Base-by-base conservation (phyloP, 2,797 vertebrate genomes). In the Ispidina lecontei region DNA sequence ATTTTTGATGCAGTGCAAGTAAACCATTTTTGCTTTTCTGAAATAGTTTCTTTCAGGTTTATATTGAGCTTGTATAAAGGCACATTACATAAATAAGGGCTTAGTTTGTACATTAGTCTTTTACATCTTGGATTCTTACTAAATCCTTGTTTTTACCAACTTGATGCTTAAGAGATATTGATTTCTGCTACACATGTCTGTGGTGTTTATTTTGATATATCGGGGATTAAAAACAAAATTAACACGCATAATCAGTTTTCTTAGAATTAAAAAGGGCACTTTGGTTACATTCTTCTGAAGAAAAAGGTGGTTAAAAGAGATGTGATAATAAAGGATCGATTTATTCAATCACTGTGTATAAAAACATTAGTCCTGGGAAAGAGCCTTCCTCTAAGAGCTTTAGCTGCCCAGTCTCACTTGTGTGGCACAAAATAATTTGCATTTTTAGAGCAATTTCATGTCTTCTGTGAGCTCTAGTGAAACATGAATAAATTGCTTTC, bases 371-470 rank as follows among this genome's bases (percentile, higher is more conserved):
- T 93, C 95, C 94, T 97, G 97, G 97, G 97, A 97, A 97, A 96
- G 94, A 59, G 52, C 76, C 88, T 96, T 95, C 91, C 97, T 97
- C 96, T 91, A 94, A 95, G 96, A 97, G 94, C 94, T 96, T 97
- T 97, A 97, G 96, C 96, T 95, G 83, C 94, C 29, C 75, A 91
- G 90, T 94, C 93, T 93, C 94, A 89, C 94, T 97, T 89, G 90
- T 84, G 84, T 97, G 94, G 87, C 89, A 96, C 94, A 91, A 96
- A 95, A 94, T 84, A 89, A 98, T 98, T 98, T 98, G 97, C 98
- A 98, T 98, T 98, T 98, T 98, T 98, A 98, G 97, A 98, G 97
- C 95, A 97, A 97, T 97, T 97, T 97, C 94, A 92, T 91, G 94
- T 97, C 97, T 97, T 95, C 93, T 73, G 73, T 80, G 90, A 97